A percentile compares a stretch with the other conserved stretches of the same genome.
Evolutionary conservation across 1,140 invertebrate genomes (phyloP).

Genomic region (Mactra quadrangularis): DNA sequence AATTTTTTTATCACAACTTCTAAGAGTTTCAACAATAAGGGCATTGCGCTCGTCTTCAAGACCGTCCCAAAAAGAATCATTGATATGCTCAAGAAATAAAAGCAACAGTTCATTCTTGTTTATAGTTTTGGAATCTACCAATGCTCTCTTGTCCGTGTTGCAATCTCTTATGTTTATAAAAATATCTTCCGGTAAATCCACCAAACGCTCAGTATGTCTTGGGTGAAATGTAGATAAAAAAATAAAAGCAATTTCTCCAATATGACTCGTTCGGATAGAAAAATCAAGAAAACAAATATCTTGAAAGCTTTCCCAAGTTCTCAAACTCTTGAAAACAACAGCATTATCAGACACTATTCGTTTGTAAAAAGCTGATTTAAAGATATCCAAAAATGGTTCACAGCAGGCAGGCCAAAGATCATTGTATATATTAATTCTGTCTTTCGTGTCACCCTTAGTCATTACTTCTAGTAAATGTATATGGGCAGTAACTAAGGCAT

Average conservation of each 20-base stretch:
- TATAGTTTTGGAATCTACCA: background rate
- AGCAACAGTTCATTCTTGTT: conserved; percentile 1
- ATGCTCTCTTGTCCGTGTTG: background rate
- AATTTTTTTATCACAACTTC: background rate
- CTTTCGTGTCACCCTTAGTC: background rate
- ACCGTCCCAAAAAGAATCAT: conserved; percentile 9
- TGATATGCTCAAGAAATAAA: conserved; percentile 7
- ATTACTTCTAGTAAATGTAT: conserved; percentile 36
- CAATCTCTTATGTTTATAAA: conserved; percentile 2
- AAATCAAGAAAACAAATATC: conserved; percentile 27
- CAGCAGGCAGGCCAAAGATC: background rate
- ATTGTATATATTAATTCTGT: background rate
- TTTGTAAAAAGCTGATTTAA: conserved; percentile 7
- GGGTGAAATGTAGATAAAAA: background rate
- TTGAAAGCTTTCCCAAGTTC: background rate
- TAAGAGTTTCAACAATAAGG: background rate
- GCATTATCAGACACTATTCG: background rate
- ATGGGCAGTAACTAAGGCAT: conserved; percentile 31
- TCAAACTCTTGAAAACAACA: background rate
- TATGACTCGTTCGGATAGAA: background rate
- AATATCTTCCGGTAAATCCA: conserved; percentile 15
- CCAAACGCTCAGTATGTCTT: background rate
- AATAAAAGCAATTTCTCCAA: conserved; percentile 16
- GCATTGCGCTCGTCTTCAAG: background rate
- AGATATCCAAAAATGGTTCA: background rate